Evolutionary conservation across 2,797 vertebrate species (phyloP).

Genomic region (Rhynchotus rufescens): DNA sequence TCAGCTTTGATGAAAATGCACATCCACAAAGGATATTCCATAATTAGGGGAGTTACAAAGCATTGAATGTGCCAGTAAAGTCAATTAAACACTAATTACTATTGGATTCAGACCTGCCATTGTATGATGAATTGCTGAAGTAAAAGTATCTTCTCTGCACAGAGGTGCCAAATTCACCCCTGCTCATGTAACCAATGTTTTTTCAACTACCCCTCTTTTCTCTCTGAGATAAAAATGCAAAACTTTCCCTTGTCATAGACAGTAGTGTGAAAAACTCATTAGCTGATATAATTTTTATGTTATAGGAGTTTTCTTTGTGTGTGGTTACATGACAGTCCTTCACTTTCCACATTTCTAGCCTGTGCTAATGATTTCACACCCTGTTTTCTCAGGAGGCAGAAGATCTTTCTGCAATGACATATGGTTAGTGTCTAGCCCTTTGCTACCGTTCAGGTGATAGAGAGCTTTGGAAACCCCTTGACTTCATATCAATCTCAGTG

Average conservation of each 20-base stretch:
- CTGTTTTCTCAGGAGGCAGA: conserved; percentile 28
- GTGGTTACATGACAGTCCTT: neutral
- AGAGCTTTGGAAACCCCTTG: conserved; percentile 45
- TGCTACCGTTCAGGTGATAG: conserved; percentile 31
- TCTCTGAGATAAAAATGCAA: conserved; percentile 37
- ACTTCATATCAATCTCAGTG: conserved; percentile 34
- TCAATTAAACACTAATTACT: conserved; percentile 83
- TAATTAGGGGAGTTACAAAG: conserved; percentile 56
- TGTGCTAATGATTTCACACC: conserved; percentile 19
- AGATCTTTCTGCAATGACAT: conserved; percentile 25
- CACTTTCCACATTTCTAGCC: neutral
- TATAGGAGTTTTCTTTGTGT: neutral
- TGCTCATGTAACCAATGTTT: conserved; percentile 72
- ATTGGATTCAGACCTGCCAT: conserved; percentile 67
- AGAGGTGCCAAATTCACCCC: conserved; percentile 47
- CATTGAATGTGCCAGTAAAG: conserved; percentile 71
- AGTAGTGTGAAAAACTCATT: conserved; percentile 55
- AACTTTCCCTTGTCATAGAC: conserved; percentile 18
- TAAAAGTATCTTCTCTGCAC: conserved; percentile 52
- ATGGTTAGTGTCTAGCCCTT: conserved; percentile 26
- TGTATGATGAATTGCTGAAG: conserved; percentile 65
- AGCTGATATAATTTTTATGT: conserved; percentile 33
- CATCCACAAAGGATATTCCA: conserved; percentile 22
- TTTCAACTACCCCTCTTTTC: conserved; percentile 33
- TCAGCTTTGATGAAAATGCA: conserved; percentile 39